These are phyloP conservation scores for Fulica atra DNA, from an alignment of 2,113 vertebrate genomes.

Conservation along the genomic window DNA sequence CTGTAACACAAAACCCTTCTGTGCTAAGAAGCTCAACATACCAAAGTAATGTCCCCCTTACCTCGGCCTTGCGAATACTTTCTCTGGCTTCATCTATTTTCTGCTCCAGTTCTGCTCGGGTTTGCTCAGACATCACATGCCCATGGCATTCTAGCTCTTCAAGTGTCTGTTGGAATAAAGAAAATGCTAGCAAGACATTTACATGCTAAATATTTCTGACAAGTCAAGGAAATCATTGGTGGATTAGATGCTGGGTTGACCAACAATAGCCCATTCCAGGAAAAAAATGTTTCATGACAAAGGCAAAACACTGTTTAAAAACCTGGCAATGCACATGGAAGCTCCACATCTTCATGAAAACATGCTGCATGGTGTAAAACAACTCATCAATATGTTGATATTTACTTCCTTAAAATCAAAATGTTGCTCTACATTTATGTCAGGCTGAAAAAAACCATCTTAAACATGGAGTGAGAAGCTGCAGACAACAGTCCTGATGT, in stretches of 20 bases:
- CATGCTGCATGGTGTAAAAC: not conserved
- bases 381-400: not conserved
- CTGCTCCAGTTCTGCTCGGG: slow-evolving; percentile 89
- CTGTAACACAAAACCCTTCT: not conserved
- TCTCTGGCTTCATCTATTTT: slow-evolving; percentile 94
- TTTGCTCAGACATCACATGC: slow-evolving; percentile 86
- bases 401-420: not conserved
- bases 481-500: not conserved
- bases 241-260: not conserved
- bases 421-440: too few species aligned
- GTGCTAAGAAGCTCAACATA: not conserved
- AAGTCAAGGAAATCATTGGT: not conserved
- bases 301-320: not conserved
- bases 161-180: slow-evolving; percentile 77
- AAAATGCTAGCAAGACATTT: not conserved
- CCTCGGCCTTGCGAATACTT: slow-evolving; percentile 95
- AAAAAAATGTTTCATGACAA: not conserved
- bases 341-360: not conserved
- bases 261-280: not conserved
- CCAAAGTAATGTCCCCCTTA: slow-evolving; percentile 30
- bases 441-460: not conserved
- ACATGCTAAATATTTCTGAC: not conserved
- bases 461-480: not conserved
- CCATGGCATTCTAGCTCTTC: slow-evolving; percentile 92
- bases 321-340: not conserved